Evolutionary conservation across 2,113 vertebrate species (phyloP).

Genomic region (Pteropus alecto): DNA sequence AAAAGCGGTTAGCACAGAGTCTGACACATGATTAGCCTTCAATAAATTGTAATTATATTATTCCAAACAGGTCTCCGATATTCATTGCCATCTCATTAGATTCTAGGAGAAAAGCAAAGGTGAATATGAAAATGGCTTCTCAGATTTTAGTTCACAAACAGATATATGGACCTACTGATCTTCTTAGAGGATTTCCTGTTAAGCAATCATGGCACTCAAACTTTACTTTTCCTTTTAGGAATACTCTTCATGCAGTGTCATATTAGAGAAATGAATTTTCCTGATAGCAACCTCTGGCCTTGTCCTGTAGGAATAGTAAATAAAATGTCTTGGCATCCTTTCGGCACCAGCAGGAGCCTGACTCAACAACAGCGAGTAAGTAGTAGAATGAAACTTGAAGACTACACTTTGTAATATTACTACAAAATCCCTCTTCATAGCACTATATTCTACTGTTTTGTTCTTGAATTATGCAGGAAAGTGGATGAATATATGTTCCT

Average conservation of each 20-base stretch:
- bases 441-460: not conserved
- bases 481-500: not conserved
- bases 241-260: not conserved
- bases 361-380: not conserved
- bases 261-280: not conserved
- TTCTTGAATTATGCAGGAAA: not conserved
- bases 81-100: not conserved
- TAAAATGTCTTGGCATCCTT: not conserved
- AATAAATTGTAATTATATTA: not conserved
- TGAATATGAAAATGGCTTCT: not conserved
- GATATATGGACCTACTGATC: not conserved
- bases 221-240: not conserved
- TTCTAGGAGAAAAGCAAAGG: not conserved
- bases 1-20: not conserved
- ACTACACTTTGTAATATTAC: not conserved
- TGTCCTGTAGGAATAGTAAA: not conserved
- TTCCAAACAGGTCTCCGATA: not conserved
- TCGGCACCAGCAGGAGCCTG: not conserved
- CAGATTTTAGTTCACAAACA: not conserved
- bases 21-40: not conserved
- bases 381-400: not conserved
- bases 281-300: not conserved
- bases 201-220: not conserved
- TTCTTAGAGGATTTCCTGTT: not conserved
- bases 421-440: rapidly evolving